Evolutionary conservation across 2,797 vertebrate species (phyloP).

Genomic region (Artibeus jamaicensis): DNA sequence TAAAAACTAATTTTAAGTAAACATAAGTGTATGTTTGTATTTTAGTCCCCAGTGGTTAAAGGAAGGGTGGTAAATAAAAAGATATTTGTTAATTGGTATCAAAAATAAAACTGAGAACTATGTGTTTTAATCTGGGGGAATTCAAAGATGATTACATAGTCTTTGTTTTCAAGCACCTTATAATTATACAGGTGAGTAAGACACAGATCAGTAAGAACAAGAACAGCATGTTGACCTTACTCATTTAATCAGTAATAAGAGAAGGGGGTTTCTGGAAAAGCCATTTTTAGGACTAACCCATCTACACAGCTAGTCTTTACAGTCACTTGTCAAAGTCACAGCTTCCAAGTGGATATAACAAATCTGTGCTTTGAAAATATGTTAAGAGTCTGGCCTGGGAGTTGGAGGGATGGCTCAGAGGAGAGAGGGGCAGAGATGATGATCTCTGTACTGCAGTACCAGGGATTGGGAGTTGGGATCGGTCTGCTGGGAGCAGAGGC

Average conservation of each 20-base stretch:
- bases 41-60: neutral
- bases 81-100: constrained; percentile 12
- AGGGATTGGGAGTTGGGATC: neutral
- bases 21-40: neutral
- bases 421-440: neutral
- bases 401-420: neutral
- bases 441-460: neutral
- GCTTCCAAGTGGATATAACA: neutral
- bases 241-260: neutral
- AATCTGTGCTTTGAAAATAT: neutral
- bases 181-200: neutral
- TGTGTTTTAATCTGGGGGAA: neutral
- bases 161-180: neutral
- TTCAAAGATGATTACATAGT: neutral
- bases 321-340: neutral
- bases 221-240: neutral
- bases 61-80: neutral
- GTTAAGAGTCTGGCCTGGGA: neutral
- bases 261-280: neutral
- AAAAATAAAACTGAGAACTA: constrained; percentile 10
- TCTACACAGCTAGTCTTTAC: neutral
- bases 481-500: neutral
- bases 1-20: neutral
- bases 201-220: neutral
- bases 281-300: neutral